Evolutionary conservation across 2,113 vertebrate species (phyloP), one percentile per base, ranked within the genome.

Genomic region (Taxidea taxus): DNA sequence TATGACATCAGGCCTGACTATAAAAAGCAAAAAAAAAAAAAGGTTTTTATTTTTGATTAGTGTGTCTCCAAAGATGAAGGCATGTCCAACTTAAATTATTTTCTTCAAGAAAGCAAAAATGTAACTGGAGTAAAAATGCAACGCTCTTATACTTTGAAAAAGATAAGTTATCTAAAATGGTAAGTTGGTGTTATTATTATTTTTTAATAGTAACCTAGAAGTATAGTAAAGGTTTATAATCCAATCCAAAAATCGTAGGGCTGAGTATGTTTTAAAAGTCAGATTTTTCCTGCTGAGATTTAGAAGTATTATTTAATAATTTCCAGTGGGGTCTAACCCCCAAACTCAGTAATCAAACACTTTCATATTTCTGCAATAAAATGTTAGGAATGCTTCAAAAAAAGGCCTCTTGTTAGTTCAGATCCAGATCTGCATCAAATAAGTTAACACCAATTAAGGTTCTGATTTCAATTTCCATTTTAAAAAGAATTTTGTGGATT

Each of bases 31-130:
- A 34, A 66, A 64, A 64, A 64, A 87, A 23, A 75, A 44, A 87
- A 66, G 42, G 42, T 39, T 77, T 84, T 92, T 82, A 49, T 23
- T 90, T 93, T 92, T 83, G 16, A 87, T 64, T 77, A 84, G 25
- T 87, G 34, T 93, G 21, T 88, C 58, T 23, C 58, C 6, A 97
- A 58, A 25, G n/a, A 60, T 90, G 16, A 83, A 54, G 31, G 9
- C 18, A 86, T 0, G 66, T n/a, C 3, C 58, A 97, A 95, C 42
- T 74, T 95, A 96, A 96, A 90, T 58, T 8, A 62, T 49, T 75
- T 88, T 81, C 87, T 94, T 93, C 11, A 82, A 95, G 72, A 87
- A 91, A 62, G 21, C 15, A 87, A 91, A 92, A 96, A 54, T 92
- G 7, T 70, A 77, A 70, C 8, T 23, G 11, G 12, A 16, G 14